phyloP scores from a whole-genome alignment of 2,113 vertebrate genomes.

The Chloropsis cyanopogon region DNA sequence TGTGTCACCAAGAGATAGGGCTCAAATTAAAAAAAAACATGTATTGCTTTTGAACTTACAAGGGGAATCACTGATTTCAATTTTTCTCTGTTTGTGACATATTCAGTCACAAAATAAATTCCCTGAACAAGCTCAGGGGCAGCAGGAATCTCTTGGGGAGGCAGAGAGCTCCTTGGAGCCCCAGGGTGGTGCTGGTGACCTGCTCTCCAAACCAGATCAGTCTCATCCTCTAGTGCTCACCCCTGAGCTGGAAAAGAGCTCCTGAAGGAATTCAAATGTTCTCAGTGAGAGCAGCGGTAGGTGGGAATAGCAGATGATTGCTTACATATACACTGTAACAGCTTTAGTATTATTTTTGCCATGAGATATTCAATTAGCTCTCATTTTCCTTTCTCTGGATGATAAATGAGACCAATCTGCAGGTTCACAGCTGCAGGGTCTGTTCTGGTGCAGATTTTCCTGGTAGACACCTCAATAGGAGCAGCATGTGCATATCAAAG shows the following conservation, averaged over 20 bases:
- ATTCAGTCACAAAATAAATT: neutral
- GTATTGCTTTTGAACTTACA: neutral
- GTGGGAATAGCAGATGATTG: neutral
- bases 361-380: neutral
- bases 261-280: neutral
- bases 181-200: neutral
- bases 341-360: neutral
- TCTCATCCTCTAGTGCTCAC: neutral
- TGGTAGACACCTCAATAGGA: neutral
- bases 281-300: neutral
- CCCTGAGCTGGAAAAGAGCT: neutral
- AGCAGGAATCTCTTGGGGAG: neutral
- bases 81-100: neutral
- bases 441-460: neutral
- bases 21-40: neutral
- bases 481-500: neutral
- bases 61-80: rapidly evolving
- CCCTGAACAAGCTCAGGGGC: rapidly evolving
- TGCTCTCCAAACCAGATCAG: neutral
- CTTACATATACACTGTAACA: neutral
- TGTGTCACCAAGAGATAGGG: neutral
- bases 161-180: neutral
- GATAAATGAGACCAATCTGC: neutral
- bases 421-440: neutral
- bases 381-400: neutral